Evolutionary conservation across 2,113 vertebrate species (phyloP).

Genomic region (Oplegnathus fasciatus): DNA sequence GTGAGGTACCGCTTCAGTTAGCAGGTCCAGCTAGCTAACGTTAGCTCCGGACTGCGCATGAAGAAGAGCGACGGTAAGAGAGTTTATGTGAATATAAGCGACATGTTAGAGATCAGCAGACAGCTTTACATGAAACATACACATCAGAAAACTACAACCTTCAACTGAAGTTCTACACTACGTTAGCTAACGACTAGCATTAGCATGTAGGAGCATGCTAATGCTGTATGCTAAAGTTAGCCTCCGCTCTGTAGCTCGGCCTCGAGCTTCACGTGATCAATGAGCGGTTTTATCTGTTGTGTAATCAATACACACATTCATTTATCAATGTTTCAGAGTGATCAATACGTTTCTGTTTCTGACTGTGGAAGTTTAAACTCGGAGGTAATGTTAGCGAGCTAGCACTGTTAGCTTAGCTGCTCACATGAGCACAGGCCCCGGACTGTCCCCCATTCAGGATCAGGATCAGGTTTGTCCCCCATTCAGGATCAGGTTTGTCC

Average conservation of each 20-base stretch:
- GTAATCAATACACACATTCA: rapidly evolving
- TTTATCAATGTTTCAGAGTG: neutral
- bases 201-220: neutral
- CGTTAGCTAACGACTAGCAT: neutral
- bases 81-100: neutral
- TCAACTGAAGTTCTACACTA: neutral
- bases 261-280: neutral
- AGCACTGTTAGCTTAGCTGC: neutral
- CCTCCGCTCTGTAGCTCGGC: neutral
- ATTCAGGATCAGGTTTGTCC: too few species aligned
- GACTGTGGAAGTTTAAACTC: neutral
- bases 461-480: too few species aligned
- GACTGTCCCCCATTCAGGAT: too few species aligned
- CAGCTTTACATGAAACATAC: neutral
- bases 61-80: slow-evolving; percentile 33
- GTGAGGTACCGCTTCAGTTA: too few species aligned
- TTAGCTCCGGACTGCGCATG: too few species aligned
- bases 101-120: rapidly evolving
- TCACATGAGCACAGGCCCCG: too few species aligned
- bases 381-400: neutral
- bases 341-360: neutral
- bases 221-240: neutral
- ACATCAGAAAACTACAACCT: neutral
- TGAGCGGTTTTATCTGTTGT: neutral
- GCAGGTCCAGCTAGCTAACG: too few species aligned